Evolutionary conservation across 2,113 vertebrate genomes (phyloP).

Genomic region (Hippopotamus amphibius): DNA sequence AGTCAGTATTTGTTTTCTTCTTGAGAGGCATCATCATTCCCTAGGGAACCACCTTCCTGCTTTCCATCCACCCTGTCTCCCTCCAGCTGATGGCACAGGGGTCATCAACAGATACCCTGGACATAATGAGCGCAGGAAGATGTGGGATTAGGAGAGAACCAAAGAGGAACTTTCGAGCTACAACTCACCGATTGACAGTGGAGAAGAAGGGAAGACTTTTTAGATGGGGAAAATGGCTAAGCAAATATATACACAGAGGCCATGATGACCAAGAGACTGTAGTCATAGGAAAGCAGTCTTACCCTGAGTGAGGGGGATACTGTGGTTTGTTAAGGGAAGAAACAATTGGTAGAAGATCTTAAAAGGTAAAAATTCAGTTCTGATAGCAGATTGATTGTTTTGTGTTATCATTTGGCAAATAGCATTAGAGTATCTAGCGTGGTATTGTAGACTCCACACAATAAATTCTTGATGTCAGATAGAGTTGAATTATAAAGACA

Average conservation of each 20-base stretch:
- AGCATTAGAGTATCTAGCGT: not conserved
- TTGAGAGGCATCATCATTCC: conserved; percentile 7
- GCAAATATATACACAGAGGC: not conserved
- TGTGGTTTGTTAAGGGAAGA: not conserved
- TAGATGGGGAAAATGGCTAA: not conserved
- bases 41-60: not conserved
- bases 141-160: not conserved
- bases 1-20: not conserved
- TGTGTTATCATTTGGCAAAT: not conserved
- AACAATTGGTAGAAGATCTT: not conserved
- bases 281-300: not conserved
- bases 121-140: not conserved
- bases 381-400: not conserved
- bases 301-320: not conserved
- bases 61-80: not conserved
- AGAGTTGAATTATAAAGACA: conserved; percentile 26
- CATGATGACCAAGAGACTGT: not conserved
- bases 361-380: not conserved
- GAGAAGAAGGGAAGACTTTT: not conserved
- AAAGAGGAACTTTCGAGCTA: not conserved
- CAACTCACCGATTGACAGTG: not conserved
- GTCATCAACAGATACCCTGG: not conserved
- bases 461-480: not conserved
- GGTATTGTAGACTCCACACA: not conserved
- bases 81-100: not conserved